These are phyloP conservation scores for Morpho helenor DNA, from an alignment of 2,888 invertebrate species.

Conservation along the genomic window DNA sequence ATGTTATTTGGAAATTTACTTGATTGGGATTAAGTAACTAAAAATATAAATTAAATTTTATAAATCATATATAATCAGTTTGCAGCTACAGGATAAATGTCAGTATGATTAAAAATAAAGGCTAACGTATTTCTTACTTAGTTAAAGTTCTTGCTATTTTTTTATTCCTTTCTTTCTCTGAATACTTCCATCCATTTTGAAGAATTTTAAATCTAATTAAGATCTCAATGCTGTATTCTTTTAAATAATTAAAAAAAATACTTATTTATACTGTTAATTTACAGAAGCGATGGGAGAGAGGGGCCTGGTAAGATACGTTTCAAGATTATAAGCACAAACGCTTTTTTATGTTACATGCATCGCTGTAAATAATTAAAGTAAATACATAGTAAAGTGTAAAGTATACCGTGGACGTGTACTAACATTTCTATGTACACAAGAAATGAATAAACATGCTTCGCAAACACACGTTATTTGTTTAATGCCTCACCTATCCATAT, in stretches of 20 bases:
- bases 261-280: slow-evolving; percentile 1
- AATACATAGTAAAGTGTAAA: slow-evolving; percentile 40
- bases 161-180: too few species aligned
- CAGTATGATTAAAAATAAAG: too few species aligned
- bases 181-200: too few species aligned
- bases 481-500: slow-evolving; percentile 48
- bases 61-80: too few species aligned
- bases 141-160: too few species aligned
- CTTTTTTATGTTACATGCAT: slow-evolving; percentile 34
- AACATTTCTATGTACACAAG: slow-evolving; percentile 47
- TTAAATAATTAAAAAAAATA: not conserved
- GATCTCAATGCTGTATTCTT: not conserved
- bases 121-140: too few species aligned
- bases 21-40: too few species aligned
- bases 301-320: slow-evolving; percentile 38
- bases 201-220: not conserved
- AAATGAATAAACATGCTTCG: slow-evolving; percentile 57
- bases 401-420: slow-evolving; percentile 42
- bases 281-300: slow-evolving; percentile 5
- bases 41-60: too few species aligned
- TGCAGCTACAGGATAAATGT: too few species aligned
- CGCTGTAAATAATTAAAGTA: slow-evolving; percentile 39
- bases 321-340: slow-evolving; percentile 28
- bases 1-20: too few species aligned
- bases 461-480: slow-evolving; percentile 56